These are phyloP conservation scores for Neodiprion virginianus DNA, from an alignment of 1,140 invertebrate genomes.

Conservation along the genomic window DNA sequence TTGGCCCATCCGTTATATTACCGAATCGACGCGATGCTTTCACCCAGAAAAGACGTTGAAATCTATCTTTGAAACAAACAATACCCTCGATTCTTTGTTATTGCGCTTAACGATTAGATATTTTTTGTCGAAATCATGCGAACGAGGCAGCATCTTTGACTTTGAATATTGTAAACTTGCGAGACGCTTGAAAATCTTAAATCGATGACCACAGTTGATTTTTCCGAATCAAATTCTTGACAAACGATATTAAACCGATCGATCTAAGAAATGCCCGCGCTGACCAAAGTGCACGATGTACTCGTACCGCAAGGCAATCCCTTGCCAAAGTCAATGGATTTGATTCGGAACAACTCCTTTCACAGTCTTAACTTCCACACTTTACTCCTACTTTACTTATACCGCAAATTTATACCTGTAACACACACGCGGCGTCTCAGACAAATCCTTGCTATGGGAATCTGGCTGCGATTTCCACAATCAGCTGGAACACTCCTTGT, in stretches of 20 bases:
- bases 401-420: constrained; percentile 26
- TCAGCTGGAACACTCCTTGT: background rate
- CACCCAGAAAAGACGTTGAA: too few species aligned
- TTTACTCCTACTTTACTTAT: constrained; percentile 52
- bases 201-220: background rate
- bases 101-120: too few species aligned
- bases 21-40: too few species aligned
- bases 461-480: background rate
- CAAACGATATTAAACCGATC: background rate
- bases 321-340: background rate
- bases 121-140: too few species aligned
- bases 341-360: constrained; percentile 2
- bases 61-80: too few species aligned
- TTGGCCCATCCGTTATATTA: too few species aligned
- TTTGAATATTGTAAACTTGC: background rate
- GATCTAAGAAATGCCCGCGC: background rate
- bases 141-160: background rate
- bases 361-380: constrained; percentile 60
- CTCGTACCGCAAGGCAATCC: too few species aligned
- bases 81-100: too few species aligned
- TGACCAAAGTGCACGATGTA: too few species aligned
- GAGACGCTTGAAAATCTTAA: background rate
- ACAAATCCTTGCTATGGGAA: background rate
- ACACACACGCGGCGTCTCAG: background rate
- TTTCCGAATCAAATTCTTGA: background rate